Evolutionary conservation across 2,888 invertebrate species (phyloP).

Genomic region (Acrobasis consociella): DNA sequence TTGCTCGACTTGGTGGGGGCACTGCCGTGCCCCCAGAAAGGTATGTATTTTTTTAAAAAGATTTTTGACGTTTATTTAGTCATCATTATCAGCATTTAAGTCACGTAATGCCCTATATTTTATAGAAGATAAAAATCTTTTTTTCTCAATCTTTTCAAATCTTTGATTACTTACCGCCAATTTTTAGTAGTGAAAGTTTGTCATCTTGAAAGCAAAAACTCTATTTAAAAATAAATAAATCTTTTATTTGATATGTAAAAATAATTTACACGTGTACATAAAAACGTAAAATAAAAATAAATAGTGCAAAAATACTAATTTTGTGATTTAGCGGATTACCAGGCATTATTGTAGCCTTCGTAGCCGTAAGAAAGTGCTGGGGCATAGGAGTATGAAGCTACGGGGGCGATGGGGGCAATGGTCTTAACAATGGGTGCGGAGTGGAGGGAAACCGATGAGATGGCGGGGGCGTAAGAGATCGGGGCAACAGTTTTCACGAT

Average conservation of each 20-base stretch:
- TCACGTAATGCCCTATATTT: no score
- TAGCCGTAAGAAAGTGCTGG: conserved; percentile 23
- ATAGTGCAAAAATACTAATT: conserved; percentile 15
- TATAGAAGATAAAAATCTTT: no score
- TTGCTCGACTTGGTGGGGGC: no score
- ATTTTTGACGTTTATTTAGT: no score
- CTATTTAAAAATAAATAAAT: neutral
- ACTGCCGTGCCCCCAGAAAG: no score
- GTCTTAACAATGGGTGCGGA: conserved; percentile 14
- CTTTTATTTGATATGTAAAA: neutral
- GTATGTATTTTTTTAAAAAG: no score
- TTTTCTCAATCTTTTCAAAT: no score
- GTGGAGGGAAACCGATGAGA: conserved; percentile 18
- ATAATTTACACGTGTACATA: neutral
- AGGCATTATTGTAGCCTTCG: conserved; percentile 39
- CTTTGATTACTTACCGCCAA: no score
- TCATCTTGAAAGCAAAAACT: neutral
- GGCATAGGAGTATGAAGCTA: conserved; percentile 18
- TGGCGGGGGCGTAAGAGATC: conserved; percentile 25
- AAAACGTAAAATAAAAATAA: conserved; percentile 8
- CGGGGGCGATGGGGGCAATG: conserved; percentile 7
- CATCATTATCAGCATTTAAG: no score
- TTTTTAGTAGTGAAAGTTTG: neutral
- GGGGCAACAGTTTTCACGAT: conserved; percentile 24
- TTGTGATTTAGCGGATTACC: conserved; percentile 37